Evolutionary conservation across 2,797 vertebrate genomes (phyloP).

Genomic region (Lacerta viridis): DNA sequence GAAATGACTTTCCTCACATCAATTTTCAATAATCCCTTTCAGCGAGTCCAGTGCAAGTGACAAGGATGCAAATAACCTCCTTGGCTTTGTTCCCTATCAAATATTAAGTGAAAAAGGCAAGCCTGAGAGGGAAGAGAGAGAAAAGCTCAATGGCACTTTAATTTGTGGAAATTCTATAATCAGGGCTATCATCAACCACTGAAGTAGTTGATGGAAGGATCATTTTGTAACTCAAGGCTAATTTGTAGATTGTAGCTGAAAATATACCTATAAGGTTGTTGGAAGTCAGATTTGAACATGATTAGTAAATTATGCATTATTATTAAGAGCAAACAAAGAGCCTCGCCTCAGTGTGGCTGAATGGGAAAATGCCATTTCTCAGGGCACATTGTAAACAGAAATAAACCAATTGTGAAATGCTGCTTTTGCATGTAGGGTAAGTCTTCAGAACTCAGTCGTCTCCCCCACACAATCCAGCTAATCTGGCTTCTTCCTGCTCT

Average conservation of each 20-base stretch:
- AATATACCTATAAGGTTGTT: neutral
- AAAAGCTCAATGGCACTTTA: conserved; percentile 17
- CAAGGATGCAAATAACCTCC: conserved; percentile 11
- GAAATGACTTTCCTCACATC: conserved; percentile 27
- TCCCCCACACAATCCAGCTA: too few relatives aligned
- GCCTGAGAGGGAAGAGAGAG: conserved; percentile 18
- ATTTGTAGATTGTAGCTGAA: conserved; percentile 37
- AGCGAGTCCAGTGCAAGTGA: conserved; percentile 24
- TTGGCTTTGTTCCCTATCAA: conserved; percentile 15
- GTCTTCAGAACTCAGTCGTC: neutral
- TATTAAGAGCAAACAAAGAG: neutral
- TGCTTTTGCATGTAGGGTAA: neutral
- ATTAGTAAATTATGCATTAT: conserved; percentile 42
- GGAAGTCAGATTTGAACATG: conserved; percentile 36
- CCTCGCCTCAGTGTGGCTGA: neutral
- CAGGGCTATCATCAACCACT: conserved; percentile 33
- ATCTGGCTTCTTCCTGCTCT: too few relatives aligned
- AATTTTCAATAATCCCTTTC: conserved; percentile 56
- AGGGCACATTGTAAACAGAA: neutral
- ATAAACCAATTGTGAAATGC: conserved; percentile 10
- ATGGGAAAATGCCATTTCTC: neutral
- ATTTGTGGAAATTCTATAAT: conserved; percentile 50
- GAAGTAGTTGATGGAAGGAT: neutral
- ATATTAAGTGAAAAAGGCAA: conserved; percentile 41
- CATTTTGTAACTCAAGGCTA: conserved; percentile 45